Conservation (phyloP, 2,888 invertebrate genomes). For the Athalia cordata region DNA sequence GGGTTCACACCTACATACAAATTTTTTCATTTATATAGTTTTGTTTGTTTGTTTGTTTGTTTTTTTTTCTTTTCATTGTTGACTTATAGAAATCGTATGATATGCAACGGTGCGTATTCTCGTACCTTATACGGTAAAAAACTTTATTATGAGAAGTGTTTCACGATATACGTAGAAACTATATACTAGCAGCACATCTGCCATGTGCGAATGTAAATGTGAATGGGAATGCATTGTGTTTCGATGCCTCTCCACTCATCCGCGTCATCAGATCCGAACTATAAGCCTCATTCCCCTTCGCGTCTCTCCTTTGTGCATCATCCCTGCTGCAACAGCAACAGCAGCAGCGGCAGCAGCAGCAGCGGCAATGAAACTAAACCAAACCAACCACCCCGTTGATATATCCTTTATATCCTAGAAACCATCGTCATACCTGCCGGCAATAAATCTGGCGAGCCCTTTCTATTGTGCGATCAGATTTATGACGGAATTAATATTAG, state of each 20-base stretch:
- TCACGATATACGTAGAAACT: background rate
- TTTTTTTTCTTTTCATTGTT: too few relatives aligned
- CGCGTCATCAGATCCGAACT: constrained; percentile 61
- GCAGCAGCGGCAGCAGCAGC: background rate
- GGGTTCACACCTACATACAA: too few relatives aligned
- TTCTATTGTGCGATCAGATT: constrained; percentile 55
- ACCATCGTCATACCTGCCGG: constrained; percentile 65
- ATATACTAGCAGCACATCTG: constrained; percentile 63
- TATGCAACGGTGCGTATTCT: too few relatives aligned
- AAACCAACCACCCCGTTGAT: constrained; percentile 16
- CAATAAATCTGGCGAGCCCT: constrained; percentile 62
- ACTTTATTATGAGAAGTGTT: background rate
- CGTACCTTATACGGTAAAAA: too few relatives aligned
- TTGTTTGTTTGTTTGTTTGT: too few relatives aligned
- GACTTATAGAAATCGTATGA: too few relatives aligned
- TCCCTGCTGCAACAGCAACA: background rate
- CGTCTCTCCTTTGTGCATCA: constrained; percentile 47
- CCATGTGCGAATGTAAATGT: background rate
- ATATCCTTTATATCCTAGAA: constrained; percentile 63
- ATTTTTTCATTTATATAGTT: too few relatives aligned
- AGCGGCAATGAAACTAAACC: background rate
- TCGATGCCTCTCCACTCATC: constrained; percentile 58
- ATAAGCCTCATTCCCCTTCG: constrained; percentile 49
- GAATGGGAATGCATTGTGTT: constrained; percentile 58
- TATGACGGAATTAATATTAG: constrained; percentile 64